phyloP scores from a whole-genome alignment of 2,888 invertebrate genomes.

The Oligia fasciuncula region DNA sequence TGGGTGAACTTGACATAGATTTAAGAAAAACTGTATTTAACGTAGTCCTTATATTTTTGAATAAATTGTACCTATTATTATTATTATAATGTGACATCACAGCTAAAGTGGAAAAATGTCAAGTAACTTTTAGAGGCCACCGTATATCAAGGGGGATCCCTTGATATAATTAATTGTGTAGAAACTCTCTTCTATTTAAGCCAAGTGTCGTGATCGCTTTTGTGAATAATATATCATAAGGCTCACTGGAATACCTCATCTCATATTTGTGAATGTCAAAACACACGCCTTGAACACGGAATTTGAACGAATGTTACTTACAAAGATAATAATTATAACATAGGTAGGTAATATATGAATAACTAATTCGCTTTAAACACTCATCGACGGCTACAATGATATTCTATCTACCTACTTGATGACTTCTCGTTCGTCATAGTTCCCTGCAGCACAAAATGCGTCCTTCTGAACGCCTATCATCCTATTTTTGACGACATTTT shows the following conservation, averaged over 20 bases:
- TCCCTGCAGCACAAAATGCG: not conserved
- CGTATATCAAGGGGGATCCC: not conserved
- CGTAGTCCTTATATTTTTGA: too few species aligned
- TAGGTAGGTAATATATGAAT: not conserved
- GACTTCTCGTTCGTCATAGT: not conserved
- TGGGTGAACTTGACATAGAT: too few species aligned
- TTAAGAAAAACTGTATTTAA: too few species aligned
- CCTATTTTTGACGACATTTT: too few species aligned
- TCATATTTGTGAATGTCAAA: constrained; percentile 51
- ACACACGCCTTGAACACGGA: constrained; percentile 1
- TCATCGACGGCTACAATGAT: not conserved
- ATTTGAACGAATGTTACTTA: constrained; percentile 34
- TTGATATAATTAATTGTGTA: not conserved
- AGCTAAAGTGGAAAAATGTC: not conserved
- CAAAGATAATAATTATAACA: constrained; percentile 3
- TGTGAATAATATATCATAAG: constrained; percentile 52
- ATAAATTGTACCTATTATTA: too few species aligned
- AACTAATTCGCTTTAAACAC: not conserved
- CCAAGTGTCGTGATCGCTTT: constrained; percentile 22
- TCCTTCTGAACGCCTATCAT: not conserved
- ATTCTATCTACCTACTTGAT: not conserved
- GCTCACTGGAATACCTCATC: constrained; percentile 40
- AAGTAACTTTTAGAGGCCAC: not conserved
- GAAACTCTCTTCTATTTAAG: constrained; percentile 10
- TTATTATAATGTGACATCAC: not conserved